Evolutionary conservation across 2,797 vertebrate species (phyloP), one percentile per base, ranked within the genome.

Genomic region (Bovichtus diacanthus): DNA sequence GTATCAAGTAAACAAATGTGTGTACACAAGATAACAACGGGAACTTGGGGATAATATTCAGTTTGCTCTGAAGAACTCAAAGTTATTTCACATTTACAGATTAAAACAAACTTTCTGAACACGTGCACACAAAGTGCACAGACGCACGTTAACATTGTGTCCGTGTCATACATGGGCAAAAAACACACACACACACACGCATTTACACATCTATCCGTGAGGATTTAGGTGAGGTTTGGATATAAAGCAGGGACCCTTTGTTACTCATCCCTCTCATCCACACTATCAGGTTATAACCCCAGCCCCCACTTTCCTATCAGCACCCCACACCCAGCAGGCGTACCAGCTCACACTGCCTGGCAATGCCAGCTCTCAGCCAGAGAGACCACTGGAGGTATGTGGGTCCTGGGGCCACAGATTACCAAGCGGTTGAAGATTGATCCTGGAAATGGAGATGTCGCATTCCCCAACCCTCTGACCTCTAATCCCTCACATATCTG

Each of bases 1-100:
- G 90, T 84, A 93, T 94, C 92, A 93, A 91, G 94, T 91, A 93
- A 92, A 94, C 92, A 93, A 93, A 94, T 93, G 92, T 94, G 92
- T 93, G 92, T 90, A 93, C 86, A 93, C 92, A 86, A 94, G 94
- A 94, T 93, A 93, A 93, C 90, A 90, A 91, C 86, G 27, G 87
- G 69, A 88, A 93, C 85, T 91, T 88, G 84, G 82, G 92, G 91
- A 93, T 92, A 87, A 90, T 91, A 88, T 93, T 88, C 83, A 49
- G 86, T 78, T 79, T 74, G 84, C 82, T 84, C 72, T 19, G 68
- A 90, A 91, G 76, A 91, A 90, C 87, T 87, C 70, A 86, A 90
- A 90, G 88, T 92, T 92, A 83, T 84, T 91, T 72, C 60, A 58
- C 70, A 76, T 85, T 85, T 76, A 69, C 55, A 90, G 91, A 93